Conservation (phyloP, 1,140 invertebrate genomes). For the Neodiprion lecontei region DNA sequence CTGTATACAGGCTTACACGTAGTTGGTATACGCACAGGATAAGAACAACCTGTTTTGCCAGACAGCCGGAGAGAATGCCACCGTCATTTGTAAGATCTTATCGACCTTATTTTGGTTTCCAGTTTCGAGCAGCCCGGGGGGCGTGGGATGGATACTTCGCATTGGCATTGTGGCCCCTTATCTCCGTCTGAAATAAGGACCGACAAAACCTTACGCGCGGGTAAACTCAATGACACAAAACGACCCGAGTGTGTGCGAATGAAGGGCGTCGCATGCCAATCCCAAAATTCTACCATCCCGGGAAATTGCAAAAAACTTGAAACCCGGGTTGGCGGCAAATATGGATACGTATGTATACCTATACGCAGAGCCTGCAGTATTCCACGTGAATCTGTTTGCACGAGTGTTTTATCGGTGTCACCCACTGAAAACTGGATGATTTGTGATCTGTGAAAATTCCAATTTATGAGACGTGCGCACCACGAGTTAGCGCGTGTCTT, state of each 20-base stretch:
- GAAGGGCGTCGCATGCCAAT: too few species aligned
- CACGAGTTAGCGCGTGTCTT: not conserved
- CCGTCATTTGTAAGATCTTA: constrained; percentile 2
- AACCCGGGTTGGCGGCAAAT: too few species aligned
- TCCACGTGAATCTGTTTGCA: not conserved
- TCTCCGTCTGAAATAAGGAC: not conserved
- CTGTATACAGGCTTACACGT: not conserved
- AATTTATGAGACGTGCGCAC: not conserved
- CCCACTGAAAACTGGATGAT: not conserved
- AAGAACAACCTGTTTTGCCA: not conserved
- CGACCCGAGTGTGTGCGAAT: not conserved
- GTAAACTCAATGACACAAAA: not conserved
- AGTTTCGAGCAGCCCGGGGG: too few species aligned
- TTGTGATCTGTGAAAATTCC: not conserved
- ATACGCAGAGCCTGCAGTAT: too few species aligned
- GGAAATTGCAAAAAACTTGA: too few species aligned
- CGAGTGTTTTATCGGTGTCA: not conserved
- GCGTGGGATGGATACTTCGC: not conserved
- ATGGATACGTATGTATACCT: too few species aligned
- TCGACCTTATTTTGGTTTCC: not conserved
- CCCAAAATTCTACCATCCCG: too few species aligned
- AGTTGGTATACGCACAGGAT: too few species aligned
- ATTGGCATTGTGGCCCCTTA: not conserved
- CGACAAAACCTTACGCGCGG: not conserved
- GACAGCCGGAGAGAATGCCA: not conserved